Evolutionary conservation across 2,888 invertebrate species (phyloP).

Genomic region (Limnephilus marmoratus): DNA sequence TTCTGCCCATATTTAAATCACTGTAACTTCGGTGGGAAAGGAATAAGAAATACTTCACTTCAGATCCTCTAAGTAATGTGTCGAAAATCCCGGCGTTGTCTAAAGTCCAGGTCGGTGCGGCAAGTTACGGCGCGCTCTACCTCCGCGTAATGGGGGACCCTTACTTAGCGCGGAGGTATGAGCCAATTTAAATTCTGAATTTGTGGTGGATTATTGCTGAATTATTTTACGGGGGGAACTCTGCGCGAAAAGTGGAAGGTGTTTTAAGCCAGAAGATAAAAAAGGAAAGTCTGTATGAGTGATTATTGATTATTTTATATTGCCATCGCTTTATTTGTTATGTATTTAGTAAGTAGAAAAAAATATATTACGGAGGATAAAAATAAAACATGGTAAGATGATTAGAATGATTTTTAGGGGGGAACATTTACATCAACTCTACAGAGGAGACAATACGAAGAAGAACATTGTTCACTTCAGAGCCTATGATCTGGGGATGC

Average conservation of each 20-base stretch:
- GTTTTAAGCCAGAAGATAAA: not conserved
- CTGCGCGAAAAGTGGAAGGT: not conserved
- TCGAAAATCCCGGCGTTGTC: constrained; percentile 26
- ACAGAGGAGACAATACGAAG: no score
- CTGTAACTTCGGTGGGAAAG: not conserved
- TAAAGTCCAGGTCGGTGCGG: constrained; percentile 15
- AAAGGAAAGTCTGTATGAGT: no score
- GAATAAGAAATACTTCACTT: constrained; percentile 12
- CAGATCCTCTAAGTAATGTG: constrained; percentile 42
- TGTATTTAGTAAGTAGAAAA: no score
- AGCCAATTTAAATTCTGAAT: not conserved
- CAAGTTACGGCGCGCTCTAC: not conserved
- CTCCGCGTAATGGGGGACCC: constrained; percentile 1
- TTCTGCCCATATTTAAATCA: not conserved
- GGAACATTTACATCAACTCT: no score
- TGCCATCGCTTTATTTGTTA: no score
- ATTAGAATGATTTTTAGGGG: no score
- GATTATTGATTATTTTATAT: no score
- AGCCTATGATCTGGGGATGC: no score
- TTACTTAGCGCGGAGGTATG: not conserved
- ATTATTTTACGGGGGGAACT: not conserved
- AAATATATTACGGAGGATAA: no score
- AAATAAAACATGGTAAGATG: no score
- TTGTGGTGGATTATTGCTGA: not conserved
- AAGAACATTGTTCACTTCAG: no score